A percentile compares a stretch with the other conserved stretches of the same genome.
Evolutionary conservation across 2,888 invertebrate genomes (phyloP).

Genomic region (Sycophila texana): DNA sequence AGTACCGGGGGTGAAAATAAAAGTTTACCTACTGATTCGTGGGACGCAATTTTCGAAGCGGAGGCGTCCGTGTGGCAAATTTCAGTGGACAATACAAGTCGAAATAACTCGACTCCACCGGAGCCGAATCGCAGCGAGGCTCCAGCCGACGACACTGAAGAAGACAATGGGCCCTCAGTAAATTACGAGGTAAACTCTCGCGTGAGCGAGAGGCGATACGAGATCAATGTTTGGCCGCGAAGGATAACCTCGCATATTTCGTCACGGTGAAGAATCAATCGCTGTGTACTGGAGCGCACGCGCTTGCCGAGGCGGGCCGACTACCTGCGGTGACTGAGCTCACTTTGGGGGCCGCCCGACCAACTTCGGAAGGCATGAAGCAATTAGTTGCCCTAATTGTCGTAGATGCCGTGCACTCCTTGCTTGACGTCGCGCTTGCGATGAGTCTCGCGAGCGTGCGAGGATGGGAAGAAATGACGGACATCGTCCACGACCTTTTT

Average conservation of each 20-base stretch:
- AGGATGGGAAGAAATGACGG: not conserved
- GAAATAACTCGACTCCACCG: no score
- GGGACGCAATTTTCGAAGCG: no score
- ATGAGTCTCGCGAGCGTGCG: not conserved
- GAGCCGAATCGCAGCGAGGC: no score
- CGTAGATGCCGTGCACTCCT: not conserved
- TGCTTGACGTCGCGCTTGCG: not conserved
- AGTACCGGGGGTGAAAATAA: no score
- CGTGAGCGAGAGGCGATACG: no score
- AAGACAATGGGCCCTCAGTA: no score
- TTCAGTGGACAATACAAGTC: no score
- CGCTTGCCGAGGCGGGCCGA: not conserved
- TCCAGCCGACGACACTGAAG: no score
- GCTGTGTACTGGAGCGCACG: not conserved
- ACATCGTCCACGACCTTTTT: not conserved
- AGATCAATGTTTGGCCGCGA: not conserved
- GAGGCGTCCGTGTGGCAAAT: no score
- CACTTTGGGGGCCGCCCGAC: not conserved
- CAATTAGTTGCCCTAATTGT: not conserved
- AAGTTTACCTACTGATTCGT: no score
- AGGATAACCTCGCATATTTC: slow-evolving; percentile 5
- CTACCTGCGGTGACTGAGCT: not conserved
- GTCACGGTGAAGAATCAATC: slow-evolving; percentile 1
- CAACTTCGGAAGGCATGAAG: not conserved
- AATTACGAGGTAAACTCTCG: no score